Percentiles rank a stretch among this genome's conserved stretches.
These are phyloP conservation scores for Triplophysa tibetana DNA, from an alignment of 2,113 vertebrate genomes.

Conservation along the genomic window DNA sequence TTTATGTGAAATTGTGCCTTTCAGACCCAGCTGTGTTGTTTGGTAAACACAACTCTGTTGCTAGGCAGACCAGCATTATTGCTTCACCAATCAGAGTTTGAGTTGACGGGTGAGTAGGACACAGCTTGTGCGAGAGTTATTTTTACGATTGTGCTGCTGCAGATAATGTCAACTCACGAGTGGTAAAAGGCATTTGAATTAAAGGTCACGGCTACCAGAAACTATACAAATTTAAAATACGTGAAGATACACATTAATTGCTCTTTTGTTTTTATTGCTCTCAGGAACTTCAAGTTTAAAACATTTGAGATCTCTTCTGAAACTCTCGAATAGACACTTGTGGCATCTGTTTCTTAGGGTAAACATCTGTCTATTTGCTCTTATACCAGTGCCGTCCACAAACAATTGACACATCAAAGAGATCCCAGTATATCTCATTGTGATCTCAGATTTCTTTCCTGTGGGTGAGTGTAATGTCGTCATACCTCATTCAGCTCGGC, in stretches of 20 bases:
- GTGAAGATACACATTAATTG: too few species aligned
- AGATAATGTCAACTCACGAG: neutral
- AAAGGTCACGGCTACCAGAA: conserved; percentile 16
- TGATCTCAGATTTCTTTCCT: neutral
- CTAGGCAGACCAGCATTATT: conserved; percentile 48
- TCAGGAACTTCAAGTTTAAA: too few species aligned
- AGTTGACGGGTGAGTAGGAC: conserved; percentile 36
- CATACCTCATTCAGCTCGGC: conserved; percentile 50
- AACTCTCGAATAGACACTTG: too few species aligned
- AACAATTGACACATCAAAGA: too few species aligned
- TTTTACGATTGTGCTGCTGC: conserved; percentile 37
- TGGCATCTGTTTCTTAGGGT: too few species aligned
- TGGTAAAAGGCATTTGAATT: conserved; percentile 1
- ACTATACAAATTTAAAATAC: too few species aligned
- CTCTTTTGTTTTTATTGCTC: neutral
- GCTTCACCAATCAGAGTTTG: conserved; percentile 46
- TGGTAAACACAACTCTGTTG: conserved; percentile 53
- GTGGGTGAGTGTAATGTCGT: neutral
- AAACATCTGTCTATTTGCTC: too few species aligned
- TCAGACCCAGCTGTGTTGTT: conserved; percentile 33
- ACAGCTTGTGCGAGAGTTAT: conserved; percentile 24
- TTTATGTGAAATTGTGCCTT: conserved; percentile 41
- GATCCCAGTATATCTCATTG: too few species aligned
- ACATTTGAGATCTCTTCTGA: too few species aligned
- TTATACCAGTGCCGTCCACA: too few species aligned